Evolutionary conservation across 2,888 invertebrate genomes (phyloP), one percentile per base, ranked within the genome.

Genomic region (Coenonympha glycerion): DNA sequence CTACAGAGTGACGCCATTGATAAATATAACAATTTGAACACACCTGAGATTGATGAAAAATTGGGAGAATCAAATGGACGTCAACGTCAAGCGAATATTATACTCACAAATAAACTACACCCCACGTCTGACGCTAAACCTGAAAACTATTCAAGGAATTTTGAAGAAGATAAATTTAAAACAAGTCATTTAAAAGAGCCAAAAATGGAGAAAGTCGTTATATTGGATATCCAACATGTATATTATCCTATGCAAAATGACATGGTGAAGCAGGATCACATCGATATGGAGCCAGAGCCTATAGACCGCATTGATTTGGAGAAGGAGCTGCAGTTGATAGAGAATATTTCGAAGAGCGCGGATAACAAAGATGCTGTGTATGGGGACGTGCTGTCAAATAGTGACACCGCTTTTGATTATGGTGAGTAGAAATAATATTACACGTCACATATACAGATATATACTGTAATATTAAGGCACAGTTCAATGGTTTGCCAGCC

Each of bases 221-320:
- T n/a, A n/a, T n/a, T n/a, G n/a, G n/a, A n/a, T n/a, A n/a, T n/a
- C n/a, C n/a, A n/a, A n/a, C n/a, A n/a, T n/a, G n/a, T n/a, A n/a
- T n/a, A n/a, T n/a, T n/a, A n/a, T n/a, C n/a, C n/a, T n/a, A n/a
- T n/a, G n/a, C n/a, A n/a, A n/a, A n/a, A n/a, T n/a, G n/a, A n/a
- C n/a, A n/a, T n/a, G n/a, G n/a, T n/a, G n/a, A n/a, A n/a, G 3
- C 47, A 44, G 1, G 49, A 53, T 21, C 30, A 71, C 36, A 65
- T n/a, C n/a, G n/a, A 66, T 0, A 66, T 76, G 57, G 76, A 76
- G 33, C 47, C 63, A n/a, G 59, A 63, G 19, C 64, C 67, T 37
- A 69, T 79, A 15, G 73, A 61, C 28, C 52, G 52, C 0, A 41
- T 39, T 4, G 56, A 65, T 18, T 68, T 70, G 3, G 67, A 66